These are phyloP conservation scores for Phalanger gymnotis DNA, from an alignment of 2,797 vertebrate genomes.

Conservation along the genomic window DNA sequence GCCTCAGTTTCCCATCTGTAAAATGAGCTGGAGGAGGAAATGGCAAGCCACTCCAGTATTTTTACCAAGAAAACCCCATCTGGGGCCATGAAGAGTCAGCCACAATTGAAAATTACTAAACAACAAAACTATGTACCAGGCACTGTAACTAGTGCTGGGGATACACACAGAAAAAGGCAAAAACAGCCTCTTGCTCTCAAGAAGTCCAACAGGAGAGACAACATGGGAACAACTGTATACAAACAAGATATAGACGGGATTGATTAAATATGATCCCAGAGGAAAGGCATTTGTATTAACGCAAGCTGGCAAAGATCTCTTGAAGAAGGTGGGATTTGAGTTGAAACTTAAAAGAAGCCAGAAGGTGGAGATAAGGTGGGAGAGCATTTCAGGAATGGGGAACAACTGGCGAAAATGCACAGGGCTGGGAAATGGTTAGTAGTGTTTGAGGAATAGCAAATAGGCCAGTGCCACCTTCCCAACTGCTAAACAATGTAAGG, in stretches of 20 bases:
- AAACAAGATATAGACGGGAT: background rate
- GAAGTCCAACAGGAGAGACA: rapidly evolving
- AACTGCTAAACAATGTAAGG: background rate
- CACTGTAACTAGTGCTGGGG: background rate
- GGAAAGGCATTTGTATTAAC: background rate
- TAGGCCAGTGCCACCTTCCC: too few relatives aligned
- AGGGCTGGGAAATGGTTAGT: background rate
- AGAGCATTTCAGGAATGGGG: background rate
- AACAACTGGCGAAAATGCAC: background rate
- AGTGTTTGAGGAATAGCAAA: background rate
- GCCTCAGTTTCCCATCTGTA: background rate
- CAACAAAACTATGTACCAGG: background rate
- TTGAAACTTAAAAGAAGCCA: background rate
- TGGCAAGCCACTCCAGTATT: background rate
- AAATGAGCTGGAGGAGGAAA: background rate
- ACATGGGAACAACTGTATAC: background rate
- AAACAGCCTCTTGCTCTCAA: background rate
- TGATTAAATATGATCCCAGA: background rate
- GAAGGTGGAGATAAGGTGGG: background rate
- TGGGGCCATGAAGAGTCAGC: background rate
- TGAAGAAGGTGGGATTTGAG: background rate
- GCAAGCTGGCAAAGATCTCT: background rate
- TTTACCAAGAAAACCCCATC: background rate
- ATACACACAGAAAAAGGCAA: background rate
- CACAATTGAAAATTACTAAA: background rate